Evolutionary conservation across 2,113 vertebrate genomes (phyloP).

Genomic region (Zosterops borbonicus): DNA sequence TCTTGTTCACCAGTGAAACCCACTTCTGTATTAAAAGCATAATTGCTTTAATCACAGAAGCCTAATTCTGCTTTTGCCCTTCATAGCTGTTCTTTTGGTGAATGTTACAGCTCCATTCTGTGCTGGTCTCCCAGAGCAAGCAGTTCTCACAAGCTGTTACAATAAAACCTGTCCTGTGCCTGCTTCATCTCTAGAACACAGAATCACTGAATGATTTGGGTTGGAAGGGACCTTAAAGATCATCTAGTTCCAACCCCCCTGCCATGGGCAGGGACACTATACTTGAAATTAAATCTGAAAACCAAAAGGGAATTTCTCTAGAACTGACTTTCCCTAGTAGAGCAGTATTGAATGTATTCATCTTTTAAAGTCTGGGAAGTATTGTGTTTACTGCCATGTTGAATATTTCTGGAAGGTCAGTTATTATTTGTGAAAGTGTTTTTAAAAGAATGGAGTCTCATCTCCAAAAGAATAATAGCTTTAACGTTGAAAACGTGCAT

Average conservation of each 20-base stretch:
- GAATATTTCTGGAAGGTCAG: not conserved
- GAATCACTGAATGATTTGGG: not conserved
- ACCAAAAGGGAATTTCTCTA: slow-evolving; percentile 22
- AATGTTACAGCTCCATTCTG: not conserved
- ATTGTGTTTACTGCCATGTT: not conserved
- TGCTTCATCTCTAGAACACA: slow-evolving; percentile 4
- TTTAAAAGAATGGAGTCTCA: not conserved
- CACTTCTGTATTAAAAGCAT: not conserved
- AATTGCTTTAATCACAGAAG: not conserved
- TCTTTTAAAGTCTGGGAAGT: not conserved
- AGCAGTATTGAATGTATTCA: not conserved
- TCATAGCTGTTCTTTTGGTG: not conserved
- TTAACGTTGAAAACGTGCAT: not conserved
- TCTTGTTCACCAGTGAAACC: not conserved
- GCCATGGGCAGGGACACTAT: not conserved
- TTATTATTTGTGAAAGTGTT: not conserved
- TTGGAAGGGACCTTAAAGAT: not conserved
- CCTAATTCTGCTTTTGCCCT: not conserved
- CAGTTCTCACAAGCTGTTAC: not conserved
- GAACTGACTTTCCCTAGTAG: not conserved
- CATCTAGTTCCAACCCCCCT: not conserved
- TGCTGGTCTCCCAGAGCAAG: not conserved
- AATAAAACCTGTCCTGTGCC: not conserved
- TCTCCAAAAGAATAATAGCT: not conserved
- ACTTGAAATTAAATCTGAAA: slow-evolving; percentile 49